phyloP scores from a whole-genome alignment of 2,113 vertebrate species.

The Speoplatyrhinus poulsoni region DNA sequence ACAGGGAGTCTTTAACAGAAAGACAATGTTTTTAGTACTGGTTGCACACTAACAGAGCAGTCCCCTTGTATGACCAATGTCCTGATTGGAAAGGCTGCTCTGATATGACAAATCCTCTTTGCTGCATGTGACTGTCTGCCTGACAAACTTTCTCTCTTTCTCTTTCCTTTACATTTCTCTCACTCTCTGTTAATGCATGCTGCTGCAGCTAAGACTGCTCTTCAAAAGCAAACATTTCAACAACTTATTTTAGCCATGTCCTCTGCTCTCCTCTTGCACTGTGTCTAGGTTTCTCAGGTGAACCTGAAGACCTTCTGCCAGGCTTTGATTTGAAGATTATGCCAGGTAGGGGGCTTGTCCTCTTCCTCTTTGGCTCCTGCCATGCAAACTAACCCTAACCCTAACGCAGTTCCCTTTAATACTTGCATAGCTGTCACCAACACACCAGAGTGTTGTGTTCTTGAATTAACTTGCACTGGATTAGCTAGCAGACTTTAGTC shows the following conservation, averaged over 20 bases:
- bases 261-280: conserved; percentile 41
- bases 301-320: conserved; percentile 95
- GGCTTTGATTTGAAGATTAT: conserved; percentile 96
- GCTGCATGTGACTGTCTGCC: conserved; percentile 45
- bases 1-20: conserved; percentile 1
- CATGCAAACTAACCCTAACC: conserved; percentile 39
- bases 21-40: conserved; percentile 13
- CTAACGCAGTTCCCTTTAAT: neutral
- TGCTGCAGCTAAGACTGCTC: conserved; percentile 33
- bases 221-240: conserved; percentile 36
- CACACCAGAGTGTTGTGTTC: neutral
- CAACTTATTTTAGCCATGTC: conserved; percentile 24
- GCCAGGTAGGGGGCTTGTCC: conserved; percentile 89
- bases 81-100: conserved; percentile 1
- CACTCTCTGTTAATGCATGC: conserved; percentile 43
- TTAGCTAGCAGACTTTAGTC: conserved; percentile 1
- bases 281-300: conserved; percentile 92
- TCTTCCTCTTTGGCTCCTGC: conserved; percentile 38
- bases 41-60: neutral
- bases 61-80: neutral
- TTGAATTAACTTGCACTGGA: conserved; percentile 10
- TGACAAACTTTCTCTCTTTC: conserved; percentile 3
- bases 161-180: conserved; percentile 15
- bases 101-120: conserved; percentile 19
- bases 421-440: neutral